Evolutionary conservation across 2,797 vertebrate species (phyloP).

Genomic region (Chanos chanos): DNA sequence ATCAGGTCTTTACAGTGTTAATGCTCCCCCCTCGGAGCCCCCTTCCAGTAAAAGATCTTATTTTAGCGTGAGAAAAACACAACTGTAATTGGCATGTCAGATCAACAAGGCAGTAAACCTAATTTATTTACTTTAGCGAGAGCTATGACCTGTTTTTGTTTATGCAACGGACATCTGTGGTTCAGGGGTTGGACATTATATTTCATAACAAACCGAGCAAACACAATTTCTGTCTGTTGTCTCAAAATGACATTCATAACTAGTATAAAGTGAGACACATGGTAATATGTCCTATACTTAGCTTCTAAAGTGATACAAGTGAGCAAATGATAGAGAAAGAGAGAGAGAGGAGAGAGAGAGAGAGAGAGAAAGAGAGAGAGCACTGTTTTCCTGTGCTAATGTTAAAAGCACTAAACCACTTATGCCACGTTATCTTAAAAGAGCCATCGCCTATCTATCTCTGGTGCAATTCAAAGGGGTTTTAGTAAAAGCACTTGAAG

Average conservation of each 20-base stretch:
- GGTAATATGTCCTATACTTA: no score
- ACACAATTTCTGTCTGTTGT: no score
- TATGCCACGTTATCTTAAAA: slow-evolving; percentile 38
- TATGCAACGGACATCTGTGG: not conserved
- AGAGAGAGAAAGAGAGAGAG: slow-evolving; percentile 4
- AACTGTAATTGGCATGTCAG: slow-evolving; percentile 17
- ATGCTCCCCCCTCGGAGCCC: not conserved
- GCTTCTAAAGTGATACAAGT: no score
- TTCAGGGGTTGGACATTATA: no score
- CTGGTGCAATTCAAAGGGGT: slow-evolving; percentile 16
- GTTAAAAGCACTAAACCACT: slow-evolving; percentile 39
- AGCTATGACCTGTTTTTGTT: slow-evolving; percentile 2
- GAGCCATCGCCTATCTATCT: slow-evolving; percentile 32
- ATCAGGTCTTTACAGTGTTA: slow-evolving; percentile 8
- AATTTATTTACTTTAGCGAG: not conserved
- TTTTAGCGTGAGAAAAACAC: slow-evolving; percentile 16
- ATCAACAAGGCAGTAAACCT: slow-evolving; percentile 7
- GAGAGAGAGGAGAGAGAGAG: not conserved
- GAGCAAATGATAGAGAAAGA: not conserved
- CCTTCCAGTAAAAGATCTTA: slow-evolving; percentile 5
- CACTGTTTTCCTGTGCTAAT: slow-evolving; percentile 29
- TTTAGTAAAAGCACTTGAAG: slow-evolving; percentile 31
- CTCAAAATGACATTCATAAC: no score
- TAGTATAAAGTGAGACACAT: no score
- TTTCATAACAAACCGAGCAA: no score